phyloP scores from a whole-genome alignment of 2,888 invertebrate genomes.

The Chaetogeoica ovagalla region DNA sequence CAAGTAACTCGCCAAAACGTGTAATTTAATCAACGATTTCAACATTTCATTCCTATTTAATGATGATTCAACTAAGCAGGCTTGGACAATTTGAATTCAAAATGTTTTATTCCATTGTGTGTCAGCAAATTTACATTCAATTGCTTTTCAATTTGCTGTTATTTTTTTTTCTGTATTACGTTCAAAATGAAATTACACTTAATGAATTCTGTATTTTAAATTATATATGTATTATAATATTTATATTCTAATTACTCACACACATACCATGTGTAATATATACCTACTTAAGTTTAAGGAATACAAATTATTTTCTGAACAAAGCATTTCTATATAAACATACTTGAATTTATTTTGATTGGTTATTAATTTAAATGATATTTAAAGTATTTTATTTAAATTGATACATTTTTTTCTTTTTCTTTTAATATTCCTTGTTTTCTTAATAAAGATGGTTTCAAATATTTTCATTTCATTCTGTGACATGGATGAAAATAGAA shows the following conservation, averaged over 20 bases:
- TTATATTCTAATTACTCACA: slow-evolving; percentile 2
- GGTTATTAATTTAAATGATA: slow-evolving; percentile 9
- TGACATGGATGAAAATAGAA: background rate
- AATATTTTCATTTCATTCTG: background rate
- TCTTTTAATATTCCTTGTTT: slow-evolving; percentile 6
- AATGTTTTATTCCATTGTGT: slow-evolving; percentile 13
- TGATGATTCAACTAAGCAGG: background rate
- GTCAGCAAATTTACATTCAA: background rate
- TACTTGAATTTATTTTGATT: slow-evolving; percentile 35
- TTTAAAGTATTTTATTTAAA: slow-evolving; percentile 1
- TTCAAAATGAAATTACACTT: background rate
- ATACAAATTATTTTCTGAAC: slow-evolving; percentile 24
- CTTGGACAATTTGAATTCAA: background rate
- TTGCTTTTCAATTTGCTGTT: background rate
- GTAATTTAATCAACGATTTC: background rate
- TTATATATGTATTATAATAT: slow-evolving; percentile 5
- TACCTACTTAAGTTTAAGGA: slow-evolving; percentile 30
- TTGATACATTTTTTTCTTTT: slow-evolving; percentile 18
- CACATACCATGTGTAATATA: slow-evolving; percentile 1
- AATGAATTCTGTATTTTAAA: slow-evolving; percentile 19
- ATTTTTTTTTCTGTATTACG: background rate
- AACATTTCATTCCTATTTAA: background rate
- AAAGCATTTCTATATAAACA: slow-evolving; percentile 31
- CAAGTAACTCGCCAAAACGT: slow-evolving; percentile 52
- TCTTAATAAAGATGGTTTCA: slow-evolving; percentile 1